These are phyloP conservation scores for Prionace glauca DNA, from an alignment of 2,797 vertebrate genomes.

Conservation along the genomic window DNA sequence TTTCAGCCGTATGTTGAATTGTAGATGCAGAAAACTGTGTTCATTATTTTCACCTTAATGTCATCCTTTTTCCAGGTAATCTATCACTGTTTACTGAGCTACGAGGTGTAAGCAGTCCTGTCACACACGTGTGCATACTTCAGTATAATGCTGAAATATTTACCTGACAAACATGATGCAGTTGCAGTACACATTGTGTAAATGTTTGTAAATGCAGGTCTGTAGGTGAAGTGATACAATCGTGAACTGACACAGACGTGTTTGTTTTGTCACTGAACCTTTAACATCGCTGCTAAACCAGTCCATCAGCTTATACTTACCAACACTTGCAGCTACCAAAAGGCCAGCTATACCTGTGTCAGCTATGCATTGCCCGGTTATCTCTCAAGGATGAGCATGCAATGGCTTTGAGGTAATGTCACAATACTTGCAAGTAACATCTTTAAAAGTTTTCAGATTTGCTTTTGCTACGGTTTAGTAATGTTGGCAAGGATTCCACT, in stretches of 20 bases:
- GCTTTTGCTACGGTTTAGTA: neutral
- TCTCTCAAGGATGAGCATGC: neutral
- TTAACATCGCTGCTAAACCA: neutral
- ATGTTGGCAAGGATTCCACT: neutral
- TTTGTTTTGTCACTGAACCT: neutral
- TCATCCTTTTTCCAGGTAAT: neutral
- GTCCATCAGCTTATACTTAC: neutral
- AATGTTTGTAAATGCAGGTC: neutral
- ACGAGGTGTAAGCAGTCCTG: neutral
- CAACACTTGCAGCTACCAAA: neutral
- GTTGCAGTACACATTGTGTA: neutral
- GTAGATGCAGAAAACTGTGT: neutral
- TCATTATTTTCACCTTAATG: neutral
- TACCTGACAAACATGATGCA: neutral
- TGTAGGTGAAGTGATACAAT: neutral
- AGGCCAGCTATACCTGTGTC: neutral
- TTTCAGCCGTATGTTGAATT: neutral
- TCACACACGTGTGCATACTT: neutral
- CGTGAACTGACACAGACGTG: neutral
- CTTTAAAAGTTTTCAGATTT: neutral
- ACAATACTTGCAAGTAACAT: neutral
- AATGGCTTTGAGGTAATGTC: neutral
- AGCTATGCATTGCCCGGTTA: neutral
- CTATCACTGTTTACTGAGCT: neutral
- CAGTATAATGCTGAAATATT: neutral